Conservation (phyloP, 2,888 invertebrate genomes). For the Chalcosyrphus nemorum region DNA sequence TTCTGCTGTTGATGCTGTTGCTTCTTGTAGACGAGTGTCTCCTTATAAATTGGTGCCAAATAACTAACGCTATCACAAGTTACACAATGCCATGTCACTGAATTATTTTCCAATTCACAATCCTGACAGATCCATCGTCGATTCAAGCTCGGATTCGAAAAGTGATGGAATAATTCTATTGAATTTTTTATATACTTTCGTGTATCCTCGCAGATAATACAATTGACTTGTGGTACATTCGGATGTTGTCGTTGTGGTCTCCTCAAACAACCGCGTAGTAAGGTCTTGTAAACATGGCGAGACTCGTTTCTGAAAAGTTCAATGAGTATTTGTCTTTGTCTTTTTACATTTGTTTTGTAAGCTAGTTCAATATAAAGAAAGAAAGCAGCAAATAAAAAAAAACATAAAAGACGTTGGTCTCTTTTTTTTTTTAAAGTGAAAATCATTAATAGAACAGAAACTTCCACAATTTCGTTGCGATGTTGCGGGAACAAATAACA, state of each 20-base stretch:
- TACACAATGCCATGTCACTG: slow-evolving; percentile 82
- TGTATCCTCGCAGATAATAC: slow-evolving; percentile 81
- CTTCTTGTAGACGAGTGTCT: slow-evolving; percentile 77
- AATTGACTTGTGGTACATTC: slow-evolving; percentile 79
- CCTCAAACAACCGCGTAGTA: slow-evolving; percentile 80
- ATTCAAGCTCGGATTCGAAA: slow-evolving; percentile 82
- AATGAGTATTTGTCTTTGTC: slow-evolving; percentile 37
- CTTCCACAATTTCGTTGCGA: no score
- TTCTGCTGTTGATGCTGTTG: slow-evolving; percentile 72
- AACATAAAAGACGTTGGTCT: no score
- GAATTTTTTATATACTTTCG: slow-evolving; percentile 81
- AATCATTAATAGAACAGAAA: no score
- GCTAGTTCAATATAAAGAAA: background rate
- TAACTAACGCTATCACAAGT: slow-evolving; percentile 82
- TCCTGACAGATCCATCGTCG: slow-evolving; percentile 82
- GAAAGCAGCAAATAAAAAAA: background rate
- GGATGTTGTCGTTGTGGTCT: slow-evolving; percentile 80
- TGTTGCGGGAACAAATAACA: no score
- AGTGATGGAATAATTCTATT: slow-evolving; percentile 81
- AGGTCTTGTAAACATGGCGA: slow-evolving; percentile 81
- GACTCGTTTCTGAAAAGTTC: slow-evolving; percentile 80
- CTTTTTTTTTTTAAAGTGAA: no score
- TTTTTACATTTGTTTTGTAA: slow-evolving; percentile 19
- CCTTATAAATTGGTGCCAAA: slow-evolving; percentile 82
- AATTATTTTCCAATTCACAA: slow-evolving; percentile 81